Base-by-base conservation (phyloP, 2,797 vertebrate genomes). In the Pagetopsis macropterus region DNA sequence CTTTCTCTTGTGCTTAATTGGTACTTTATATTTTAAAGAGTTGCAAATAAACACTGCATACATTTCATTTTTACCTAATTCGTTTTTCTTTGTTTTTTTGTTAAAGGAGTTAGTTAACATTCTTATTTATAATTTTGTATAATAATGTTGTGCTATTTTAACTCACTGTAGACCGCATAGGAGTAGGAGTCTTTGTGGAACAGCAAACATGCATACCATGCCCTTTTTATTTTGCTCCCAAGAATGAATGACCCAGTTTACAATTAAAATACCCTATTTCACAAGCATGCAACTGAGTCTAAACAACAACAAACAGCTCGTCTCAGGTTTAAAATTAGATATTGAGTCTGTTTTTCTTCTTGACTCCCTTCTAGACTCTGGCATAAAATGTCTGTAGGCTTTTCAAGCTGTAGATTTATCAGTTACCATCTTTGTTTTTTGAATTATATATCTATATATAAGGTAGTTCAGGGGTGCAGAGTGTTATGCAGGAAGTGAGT, bases 261-360 rank as follows among this genome's bases (percentile, higher is more conserved):
- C 79, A 78, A 83, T 90, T 83, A 90, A 90, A 89, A 83, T 73
- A 77, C 55, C 57, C 67, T 41, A 4, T 55, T 86, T 90, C 90
- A 81, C 88, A 93, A 90, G 85, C 83, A 88, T 85, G 91, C 75
- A 13, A 73, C 63, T 66, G 70, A 83, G 79, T 82, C 85, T 76
- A 76, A 91, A 83, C 86, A 84, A 75, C 83, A 89, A 48, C 89
- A 91, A 92, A 82, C 78, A 81, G 86, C 65, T 78, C 23, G 70
- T 65, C 49, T 83, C 57, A 61, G 55, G 76, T 85, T 90, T 90
- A 90, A 87, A 91, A 88, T 92, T 88, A 91, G 89, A 87, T 54
- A 31, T 69, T 7, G 72, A 79, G 72, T 79, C 68, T 81, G 62
- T 75, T 89, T 87, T 84, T 75, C 69, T 57, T 63, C 58, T 14